Conservation (phyloP, 2,888 invertebrate species). For the Leucoptera coffeella region DNA sequence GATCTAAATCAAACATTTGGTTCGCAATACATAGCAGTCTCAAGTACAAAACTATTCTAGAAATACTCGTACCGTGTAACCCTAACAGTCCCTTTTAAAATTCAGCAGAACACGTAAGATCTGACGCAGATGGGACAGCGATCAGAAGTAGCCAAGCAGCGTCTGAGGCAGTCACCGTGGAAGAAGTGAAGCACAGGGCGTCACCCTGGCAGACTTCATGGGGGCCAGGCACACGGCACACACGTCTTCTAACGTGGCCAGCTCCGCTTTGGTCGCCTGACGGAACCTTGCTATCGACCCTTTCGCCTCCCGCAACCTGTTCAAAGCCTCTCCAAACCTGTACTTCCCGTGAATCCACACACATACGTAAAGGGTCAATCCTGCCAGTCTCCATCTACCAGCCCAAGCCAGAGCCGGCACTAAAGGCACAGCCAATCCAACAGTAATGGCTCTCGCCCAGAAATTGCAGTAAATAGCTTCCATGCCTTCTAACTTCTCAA, state of each 20-base stretch:
- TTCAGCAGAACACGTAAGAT: slow-evolving; percentile 52
- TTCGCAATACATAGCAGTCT: too few relatives aligned
- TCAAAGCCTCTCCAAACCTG: slow-evolving; percentile 48
- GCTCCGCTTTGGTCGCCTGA: slow-evolving; percentile 59
- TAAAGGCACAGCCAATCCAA: slow-evolving; percentile 49
- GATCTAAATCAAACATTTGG: too few relatives aligned
- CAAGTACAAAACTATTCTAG: too few relatives aligned
- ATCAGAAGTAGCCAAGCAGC: slow-evolving; percentile 63
- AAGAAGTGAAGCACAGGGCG: slow-evolving; percentile 76
- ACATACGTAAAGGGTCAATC: slow-evolving; percentile 58
- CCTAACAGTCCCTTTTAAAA: slow-evolving; percentile 1
- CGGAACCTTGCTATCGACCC: slow-evolving; percentile 57
- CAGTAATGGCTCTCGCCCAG: slow-evolving; percentile 54
- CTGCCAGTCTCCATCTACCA: slow-evolving; percentile 53
- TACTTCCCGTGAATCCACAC: slow-evolving; percentile 62
- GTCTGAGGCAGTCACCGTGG: slow-evolving; percentile 69
- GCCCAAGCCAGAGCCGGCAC: slow-evolving; percentile 49
- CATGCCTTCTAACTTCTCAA: slow-evolving; percentile 63
- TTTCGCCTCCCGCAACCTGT: slow-evolving; percentile 52
- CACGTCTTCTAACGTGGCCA: slow-evolving; percentile 65
- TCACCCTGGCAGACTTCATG: slow-evolving; percentile 67
- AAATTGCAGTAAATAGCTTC: slow-evolving; percentile 65
- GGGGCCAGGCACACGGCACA: slow-evolving; percentile 70
- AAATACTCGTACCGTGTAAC: not conserved
- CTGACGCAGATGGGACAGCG: slow-evolving; percentile 73